Evolutionary conservation across 92 coral and sea anemone genomes (phyloP), one percentile per base, ranked within the genome.

Genomic region (Umimayanthus chanpuru): DNA sequence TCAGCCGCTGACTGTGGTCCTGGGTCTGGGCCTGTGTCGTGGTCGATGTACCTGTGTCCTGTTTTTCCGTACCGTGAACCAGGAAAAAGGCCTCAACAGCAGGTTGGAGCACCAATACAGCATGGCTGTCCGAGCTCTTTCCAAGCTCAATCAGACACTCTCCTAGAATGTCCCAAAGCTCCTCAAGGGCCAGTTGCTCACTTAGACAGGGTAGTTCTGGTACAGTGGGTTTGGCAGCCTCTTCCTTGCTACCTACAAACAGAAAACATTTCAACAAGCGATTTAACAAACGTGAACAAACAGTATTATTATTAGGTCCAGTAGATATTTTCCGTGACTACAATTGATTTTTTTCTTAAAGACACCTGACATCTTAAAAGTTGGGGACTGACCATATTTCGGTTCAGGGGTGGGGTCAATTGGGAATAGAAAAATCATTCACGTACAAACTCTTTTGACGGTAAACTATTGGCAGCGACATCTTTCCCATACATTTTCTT

Each of bases 81-180:
- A 97, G 94, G 88, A 97, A 97, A 90, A 97, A 97, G 12, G 99
- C 98, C 89, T 97, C 99, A 28, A 97, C 99, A 8, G 99, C 99
- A 39, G 99, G 98, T 74, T 97, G 99, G 7, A 97, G 91, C 28
- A 97, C 96, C 80, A 97, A 93, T 18, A 97, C 99, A n/a, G 99
- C 99, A 76, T 97, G 98, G 81, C 94, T 96, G 91, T 97, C 99
- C 1, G 99, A 94, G 36, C 97, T 97, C 86, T 95, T 91, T 2
- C 97, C 99, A 50, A 97, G 85, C 90, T 97, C 99, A 41, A 94
- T 92, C 36, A 97, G 91, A 74, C 99, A 95, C 88, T 95, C 98
- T 8, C 99, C 98, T 73, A 97, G 86, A 2, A 95, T 94, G 80
- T 97, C 99, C 99, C 99, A 97, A 9, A 97, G 91, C 70, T 97